Evolutionary conservation across 2,888 invertebrate genomes (phyloP), one percentile per base, ranked within the genome.

Genomic region (Rhynchonema sp.): DNA sequence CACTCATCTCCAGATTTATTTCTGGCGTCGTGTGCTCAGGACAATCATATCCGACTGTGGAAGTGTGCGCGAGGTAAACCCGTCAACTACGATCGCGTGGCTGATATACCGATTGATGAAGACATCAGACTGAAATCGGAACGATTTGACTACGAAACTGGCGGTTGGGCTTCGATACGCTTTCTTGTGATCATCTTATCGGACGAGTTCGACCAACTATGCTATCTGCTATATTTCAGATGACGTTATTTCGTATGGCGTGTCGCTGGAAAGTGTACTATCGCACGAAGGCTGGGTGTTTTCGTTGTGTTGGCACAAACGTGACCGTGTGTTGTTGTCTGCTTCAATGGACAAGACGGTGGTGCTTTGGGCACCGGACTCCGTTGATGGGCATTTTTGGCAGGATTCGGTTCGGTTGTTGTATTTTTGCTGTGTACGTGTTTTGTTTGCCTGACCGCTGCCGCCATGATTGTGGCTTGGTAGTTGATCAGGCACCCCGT

Each of bases 281-380:
- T 81, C 82, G 0, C 94, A 96, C 70, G 91, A 91, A 69, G 85
- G 85, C 20, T 92, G 92, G 91, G 82, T 94, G 56, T 90, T 90
- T 73, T 85, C 87, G n/a, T 82, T 90, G 0, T 80, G 84, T 66
- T 92, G 91, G 91, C 81, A 82, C 66, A 81, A 80, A 0, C 1
- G 6, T 20, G 54, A n/a, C 23, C 22, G n/a, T 17, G 20, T 6
- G 26, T 49, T 70, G 6, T 60, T 69, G 27, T 67, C 69, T 9
- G 62, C 69, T 1, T 67, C 67, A 1, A 66, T 69, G 60, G 70
- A 70, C 62, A 69, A 70, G 59, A 63, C 64, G 9, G 62, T 67
- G 49, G 64, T 70, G 22, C 59, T 69, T 23, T 70, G 70, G 70
- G 59, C 62, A 55, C 62, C 60, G n/a, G 62, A 62, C 53, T 13